A percentile compares a stretch with the other conserved stretches of the same genome.
Evolutionary conservation across 2,797 vertebrate genomes (phyloP).

Genomic region (Merluccius polli): DNA sequence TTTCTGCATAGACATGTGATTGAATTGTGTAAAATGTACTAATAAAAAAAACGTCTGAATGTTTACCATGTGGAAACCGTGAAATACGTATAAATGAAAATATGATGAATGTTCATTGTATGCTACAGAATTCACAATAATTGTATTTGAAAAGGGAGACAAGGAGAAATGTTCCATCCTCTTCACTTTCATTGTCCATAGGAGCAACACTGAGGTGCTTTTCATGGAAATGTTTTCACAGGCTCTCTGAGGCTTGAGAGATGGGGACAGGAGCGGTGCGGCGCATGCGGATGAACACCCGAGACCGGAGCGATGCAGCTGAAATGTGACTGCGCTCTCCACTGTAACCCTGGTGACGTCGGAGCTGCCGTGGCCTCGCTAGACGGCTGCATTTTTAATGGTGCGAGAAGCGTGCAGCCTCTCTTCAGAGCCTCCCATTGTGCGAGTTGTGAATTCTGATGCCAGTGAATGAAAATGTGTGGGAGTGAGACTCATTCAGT

Average conservation of each 20-base stretch:
- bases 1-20: no score
- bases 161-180: no score
- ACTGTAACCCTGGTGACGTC: constrained; percentile 74
- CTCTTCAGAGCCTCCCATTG: constrained; percentile 69
- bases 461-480: constrained; percentile 76
- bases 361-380: constrained; percentile 73
- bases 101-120: no score
- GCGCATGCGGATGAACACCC: constrained; percentile 64
- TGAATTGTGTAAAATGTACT: no score
- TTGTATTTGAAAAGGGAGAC: neutral
- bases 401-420: constrained; percentile 65
- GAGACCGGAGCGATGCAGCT: constrained; percentile 64
- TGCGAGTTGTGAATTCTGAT: constrained; percentile 74
- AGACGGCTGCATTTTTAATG: constrained; percentile 82
- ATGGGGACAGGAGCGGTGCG: constrained; percentile 32
- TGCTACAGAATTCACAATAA: neutral
- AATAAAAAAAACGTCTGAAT: no score
- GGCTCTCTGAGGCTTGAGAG: neutral
- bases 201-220: neutral
- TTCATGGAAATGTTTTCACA: neutral
- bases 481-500: constrained; percentile 77
- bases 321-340: constrained; percentile 74
- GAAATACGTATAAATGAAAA: no score
- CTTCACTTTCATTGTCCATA: neutral
- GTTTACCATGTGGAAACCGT: no score